Evolutionary conservation across 1,140 invertebrate species (phyloP).

Genomic region (Drosophila equinoxialis): DNA sequence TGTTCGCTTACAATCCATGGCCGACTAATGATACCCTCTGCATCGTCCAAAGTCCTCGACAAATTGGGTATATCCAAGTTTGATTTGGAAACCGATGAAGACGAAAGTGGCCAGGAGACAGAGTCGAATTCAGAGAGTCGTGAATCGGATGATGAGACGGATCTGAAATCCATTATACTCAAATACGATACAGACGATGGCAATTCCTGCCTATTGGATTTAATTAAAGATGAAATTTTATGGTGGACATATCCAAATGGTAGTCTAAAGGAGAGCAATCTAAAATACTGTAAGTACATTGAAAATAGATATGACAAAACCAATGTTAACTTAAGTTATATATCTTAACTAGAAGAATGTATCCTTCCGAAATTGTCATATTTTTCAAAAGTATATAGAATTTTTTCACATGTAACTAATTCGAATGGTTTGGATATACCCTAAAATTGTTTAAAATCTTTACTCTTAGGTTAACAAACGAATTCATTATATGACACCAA

Average conservation of each 20-base stretch:
- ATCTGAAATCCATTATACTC: constrained; percentile 48
- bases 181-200: constrained; percentile 64
- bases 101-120: constrained; percentile 8
- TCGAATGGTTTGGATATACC: too few relatives aligned
- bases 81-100: constrained; percentile 11
- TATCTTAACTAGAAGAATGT: too few relatives aligned
- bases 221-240: constrained; percentile 61
- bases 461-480: too few relatives aligned
- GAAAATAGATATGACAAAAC: constrained; percentile 6
- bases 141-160: constrained; percentile 17
- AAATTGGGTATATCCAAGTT: background rate
- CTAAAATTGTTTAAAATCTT: too few relatives aligned
- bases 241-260: constrained; percentile 63
- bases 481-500: too few relatives aligned
- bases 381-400: too few relatives aligned
- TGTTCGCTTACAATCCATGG: background rate
- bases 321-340: too few relatives aligned
- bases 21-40: background rate
- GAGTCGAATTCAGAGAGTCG: constrained; percentile 1
- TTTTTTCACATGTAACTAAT: too few relatives aligned
- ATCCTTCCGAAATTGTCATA: too few relatives aligned
- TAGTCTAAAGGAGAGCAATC: constrained; percentile 35
- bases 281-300: constrained; percentile 40
- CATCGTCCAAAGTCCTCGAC: background rate
- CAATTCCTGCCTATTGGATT: constrained; percentile 62